phyloP scores from a whole-genome alignment of 1,140 invertebrate species.

The Pentalonia nigronervosa region DNA sequence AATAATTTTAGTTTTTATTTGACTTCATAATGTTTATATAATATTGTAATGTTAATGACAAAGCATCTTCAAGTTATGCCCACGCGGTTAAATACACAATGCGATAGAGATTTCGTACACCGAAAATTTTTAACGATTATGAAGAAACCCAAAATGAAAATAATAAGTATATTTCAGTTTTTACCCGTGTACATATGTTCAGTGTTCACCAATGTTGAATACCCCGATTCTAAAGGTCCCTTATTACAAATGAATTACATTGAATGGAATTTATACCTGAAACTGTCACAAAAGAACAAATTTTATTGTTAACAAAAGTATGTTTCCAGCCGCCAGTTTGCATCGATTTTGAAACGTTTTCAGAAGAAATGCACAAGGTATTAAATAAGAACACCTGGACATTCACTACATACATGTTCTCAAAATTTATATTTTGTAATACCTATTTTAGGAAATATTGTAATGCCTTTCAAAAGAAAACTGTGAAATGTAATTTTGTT shows the following conservation, averaged over 20 bases:
- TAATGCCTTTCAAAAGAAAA: background rate
- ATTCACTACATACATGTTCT: background rate
- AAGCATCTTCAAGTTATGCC: slow-evolving; percentile 7
- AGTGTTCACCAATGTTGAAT: background rate
- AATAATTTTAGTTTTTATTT: background rate
- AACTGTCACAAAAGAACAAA: slow-evolving; percentile 22
- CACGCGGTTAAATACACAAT: background rate
- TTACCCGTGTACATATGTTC: background rate
- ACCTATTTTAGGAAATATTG: background rate
- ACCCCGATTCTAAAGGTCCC: background rate
- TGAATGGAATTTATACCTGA: slow-evolving; percentile 10
- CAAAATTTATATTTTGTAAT: background rate
- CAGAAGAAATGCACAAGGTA: background rate
- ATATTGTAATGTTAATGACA: slow-evolving; percentile 32
- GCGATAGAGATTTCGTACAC: background rate
- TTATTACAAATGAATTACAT: no score
- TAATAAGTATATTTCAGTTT: slow-evolving; percentile 15
- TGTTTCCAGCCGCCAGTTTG: background rate
- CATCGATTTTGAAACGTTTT: background rate
- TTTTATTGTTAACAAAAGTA: background rate
- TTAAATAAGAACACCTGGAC: slow-evolving; percentile 32
- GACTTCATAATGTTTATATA: background rate
- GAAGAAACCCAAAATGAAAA: slow-evolving; percentile 6
- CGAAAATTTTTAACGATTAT: background rate
- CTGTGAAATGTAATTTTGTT: background rate